Evolutionary conservation across 2,888 invertebrate species (phyloP).

Genomic region (Eristalinus aeneus): DNA sequence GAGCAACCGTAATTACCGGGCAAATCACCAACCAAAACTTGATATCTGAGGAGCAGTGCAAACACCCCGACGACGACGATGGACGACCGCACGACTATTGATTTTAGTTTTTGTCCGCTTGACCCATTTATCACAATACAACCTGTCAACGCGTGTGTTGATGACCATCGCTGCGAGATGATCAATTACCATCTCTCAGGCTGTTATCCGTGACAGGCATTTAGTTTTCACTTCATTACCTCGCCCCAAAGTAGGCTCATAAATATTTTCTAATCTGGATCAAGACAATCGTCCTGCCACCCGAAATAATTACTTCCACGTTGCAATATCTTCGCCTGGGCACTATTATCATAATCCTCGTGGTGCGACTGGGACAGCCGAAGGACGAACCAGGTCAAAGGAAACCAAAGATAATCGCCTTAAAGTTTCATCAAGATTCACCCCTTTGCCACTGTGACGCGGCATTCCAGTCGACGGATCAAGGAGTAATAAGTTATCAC

Average conservation of each 20-base stretch:
- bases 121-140: slow-evolving; percentile 33
- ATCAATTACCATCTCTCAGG: slow-evolving; percentile 22
- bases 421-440: background rate
- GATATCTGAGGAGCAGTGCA: background rate
- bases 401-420: slow-evolving; percentile 27
- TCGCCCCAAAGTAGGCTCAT: background rate
- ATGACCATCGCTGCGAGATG: slow-evolving; percentile 14
- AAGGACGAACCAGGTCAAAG: background rate
- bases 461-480: background rate
- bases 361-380: background rate
- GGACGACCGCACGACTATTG: background rate
- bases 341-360: slow-evolving; percentile 19
- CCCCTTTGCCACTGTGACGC: background rate
- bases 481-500: background rate
- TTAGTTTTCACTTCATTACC: slow-evolving; percentile 40
- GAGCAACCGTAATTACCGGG: background rate
- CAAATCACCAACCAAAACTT: background rate
- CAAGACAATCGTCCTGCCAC: slow-evolving; percentile 39
- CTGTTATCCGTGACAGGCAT: slow-evolving; percentile 19
- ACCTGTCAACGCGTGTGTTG: slow-evolving; percentile 21
- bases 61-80: background rate
- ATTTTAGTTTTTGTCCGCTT: background rate
- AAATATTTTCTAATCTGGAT: slow-evolving; percentile 55
- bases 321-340: background rate
- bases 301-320: slow-evolving; percentile 51